Evolutionary conservation across 2,113 vertebrate genomes (phyloP).

Genomic region (Nanorana parkeri): DNA sequence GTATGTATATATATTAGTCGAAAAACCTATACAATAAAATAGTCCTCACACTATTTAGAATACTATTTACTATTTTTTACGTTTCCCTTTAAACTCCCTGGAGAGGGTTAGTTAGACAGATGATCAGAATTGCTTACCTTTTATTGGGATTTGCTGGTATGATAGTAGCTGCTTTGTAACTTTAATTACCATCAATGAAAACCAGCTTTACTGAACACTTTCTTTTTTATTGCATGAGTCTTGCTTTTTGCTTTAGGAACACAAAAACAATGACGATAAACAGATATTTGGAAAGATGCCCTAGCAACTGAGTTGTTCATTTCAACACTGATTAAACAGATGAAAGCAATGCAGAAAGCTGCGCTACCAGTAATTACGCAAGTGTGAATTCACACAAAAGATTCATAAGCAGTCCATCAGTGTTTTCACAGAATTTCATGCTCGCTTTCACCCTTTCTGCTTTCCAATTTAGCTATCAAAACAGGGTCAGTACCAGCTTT

Average conservation of each 20-base stretch:
- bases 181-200: too few relatives aligned
- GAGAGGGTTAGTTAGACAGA: too few relatives aligned
- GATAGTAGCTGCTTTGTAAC: too few relatives aligned
- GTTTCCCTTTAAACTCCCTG: too few relatives aligned
- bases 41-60: too few relatives aligned
- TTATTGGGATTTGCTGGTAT: too few relatives aligned
- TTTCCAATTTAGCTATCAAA: slow-evolving; percentile 18
- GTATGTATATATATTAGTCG: too few relatives aligned
- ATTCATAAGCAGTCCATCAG: slow-evolving; percentile 30
- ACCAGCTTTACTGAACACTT: background rate
- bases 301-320: background rate
- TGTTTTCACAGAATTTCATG: background rate
- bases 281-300: slow-evolving; percentile 26
- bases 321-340: slow-evolving; percentile 33
- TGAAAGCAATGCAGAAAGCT: slow-evolving; percentile 4
- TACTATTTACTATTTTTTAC: too few relatives aligned
- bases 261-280: slow-evolving; percentile 29
- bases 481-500: background rate
- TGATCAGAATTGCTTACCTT: too few relatives aligned
- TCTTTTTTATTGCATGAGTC: slow-evolving; percentile 7
- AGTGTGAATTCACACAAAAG: slow-evolving; percentile 43
- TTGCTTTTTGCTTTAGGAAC: slow-evolving; percentile 7
- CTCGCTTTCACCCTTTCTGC: background rate
- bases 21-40: too few relatives aligned
- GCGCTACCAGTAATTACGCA: slow-evolving; percentile 10